These are phyloP conservation scores for Pyrgilauda ruficollis DNA, from an alignment of 2,113 vertebrate genomes.

Conservation along the genomic window DNA sequence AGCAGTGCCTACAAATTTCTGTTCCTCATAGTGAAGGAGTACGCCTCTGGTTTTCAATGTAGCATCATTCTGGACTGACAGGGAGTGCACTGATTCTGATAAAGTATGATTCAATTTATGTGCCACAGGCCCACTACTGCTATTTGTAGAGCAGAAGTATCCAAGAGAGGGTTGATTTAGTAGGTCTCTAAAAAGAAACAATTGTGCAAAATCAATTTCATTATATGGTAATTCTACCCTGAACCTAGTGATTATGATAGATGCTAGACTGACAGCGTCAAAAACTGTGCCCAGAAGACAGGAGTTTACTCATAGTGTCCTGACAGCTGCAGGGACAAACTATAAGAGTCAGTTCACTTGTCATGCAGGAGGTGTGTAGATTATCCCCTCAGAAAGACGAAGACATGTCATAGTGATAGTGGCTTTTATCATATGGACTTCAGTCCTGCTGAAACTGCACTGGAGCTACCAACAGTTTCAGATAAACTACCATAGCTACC, in stretches of 20 bases:
- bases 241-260: not conserved
- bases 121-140: not conserved
- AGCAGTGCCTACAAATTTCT: not conserved
- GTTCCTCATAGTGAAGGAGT: not conserved
- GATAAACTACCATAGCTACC: not conserved
- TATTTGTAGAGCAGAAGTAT: not conserved
- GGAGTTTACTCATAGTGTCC: not conserved
- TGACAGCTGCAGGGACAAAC: not conserved
- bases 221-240: not conserved
- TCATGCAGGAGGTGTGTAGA: not conserved
- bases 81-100: not conserved
- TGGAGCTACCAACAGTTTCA: slow-evolving; percentile 7
- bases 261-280: not conserved
- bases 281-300: not conserved
- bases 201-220: not conserved
- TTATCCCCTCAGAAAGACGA: not conserved
- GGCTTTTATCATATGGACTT: not conserved
- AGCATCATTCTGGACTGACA: not conserved
- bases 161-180: not conserved
- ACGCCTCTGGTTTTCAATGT: not conserved
- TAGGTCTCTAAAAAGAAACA: slow-evolving; percentile 6
- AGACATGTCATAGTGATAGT: not conserved
- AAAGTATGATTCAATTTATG: not conserved
- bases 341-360: not conserved
- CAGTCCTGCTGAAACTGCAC: not conserved